A percentile compares a stretch with the other conserved stretches of the same genome.
These are phyloP conservation scores for Ichneumoninae sp. DNA, from an alignment of 2,888 invertebrate genomes.

Conservation along the genomic window DNA sequence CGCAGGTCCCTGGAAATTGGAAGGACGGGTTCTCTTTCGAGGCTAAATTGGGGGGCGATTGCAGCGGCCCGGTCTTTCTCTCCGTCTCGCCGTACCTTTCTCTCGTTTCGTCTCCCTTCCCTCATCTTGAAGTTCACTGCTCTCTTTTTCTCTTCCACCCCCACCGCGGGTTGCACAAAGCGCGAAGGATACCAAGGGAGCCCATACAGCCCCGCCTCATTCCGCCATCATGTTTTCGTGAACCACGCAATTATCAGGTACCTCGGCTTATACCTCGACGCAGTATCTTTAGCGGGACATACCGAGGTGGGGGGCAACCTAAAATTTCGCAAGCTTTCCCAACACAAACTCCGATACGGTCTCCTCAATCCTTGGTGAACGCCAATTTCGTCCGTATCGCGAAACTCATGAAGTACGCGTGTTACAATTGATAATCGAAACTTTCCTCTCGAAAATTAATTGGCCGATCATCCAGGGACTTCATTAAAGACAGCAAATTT, in stretches of 20 bases:
- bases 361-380: not conserved
- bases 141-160: conserved; percentile 63
- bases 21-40: conserved; percentile 75
- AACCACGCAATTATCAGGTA: conserved; percentile 81
- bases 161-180: conserved; percentile 44
- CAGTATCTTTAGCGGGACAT: conserved; percentile 34
- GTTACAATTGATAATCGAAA: not conserved
- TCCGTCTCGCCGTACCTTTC: conserved; percentile 63
- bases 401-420: not conserved
- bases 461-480: not conserved
- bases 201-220: conserved; percentile 78
- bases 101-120: conserved; percentile 51
- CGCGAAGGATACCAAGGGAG: conserved; percentile 73
- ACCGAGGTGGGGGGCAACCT: not conserved
- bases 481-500: not conserved
- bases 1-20: conserved; percentile 75
- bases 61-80: conserved; percentile 57
- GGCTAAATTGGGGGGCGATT: conserved; percentile 76
- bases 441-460: not conserved
- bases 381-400: not conserved
- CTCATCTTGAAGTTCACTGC: conserved; percentile 51
- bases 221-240: conserved; percentile 80
- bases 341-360: conserved; percentile 10
- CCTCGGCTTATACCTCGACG: conserved; percentile 69
- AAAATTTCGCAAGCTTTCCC: conserved; percentile 41